phyloP scores from a whole-genome alignment of 2,113 vertebrate species.

The Nycticorax nycticorax region DNA sequence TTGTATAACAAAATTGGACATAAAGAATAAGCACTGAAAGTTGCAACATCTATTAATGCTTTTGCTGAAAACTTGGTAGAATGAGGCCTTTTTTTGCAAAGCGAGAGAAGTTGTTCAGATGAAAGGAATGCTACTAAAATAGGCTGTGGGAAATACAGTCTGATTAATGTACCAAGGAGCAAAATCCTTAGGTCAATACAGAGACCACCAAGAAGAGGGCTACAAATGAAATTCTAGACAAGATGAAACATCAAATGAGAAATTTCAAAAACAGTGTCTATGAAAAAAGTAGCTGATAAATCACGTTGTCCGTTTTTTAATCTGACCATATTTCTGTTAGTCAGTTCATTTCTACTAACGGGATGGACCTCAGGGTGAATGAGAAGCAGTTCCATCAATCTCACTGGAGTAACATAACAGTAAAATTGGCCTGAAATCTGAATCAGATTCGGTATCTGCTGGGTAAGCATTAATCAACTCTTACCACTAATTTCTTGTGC shows the following conservation, averaged over 20 bases:
- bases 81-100: background rate
- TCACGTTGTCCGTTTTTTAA: background rate
- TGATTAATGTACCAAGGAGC: background rate
- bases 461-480: background rate
- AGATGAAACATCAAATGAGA: background rate
- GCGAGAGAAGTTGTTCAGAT: background rate
- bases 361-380: background rate
- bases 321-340: slow-evolving; percentile 1
- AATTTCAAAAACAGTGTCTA: background rate
- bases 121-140: background rate
- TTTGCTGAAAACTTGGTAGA: background rate
- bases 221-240: background rate
- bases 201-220: background rate
- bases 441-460: background rate
- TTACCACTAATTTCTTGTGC: background rate
- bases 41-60: background rate
- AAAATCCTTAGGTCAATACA: background rate
- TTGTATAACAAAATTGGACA: background rate
- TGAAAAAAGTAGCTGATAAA: background rate
- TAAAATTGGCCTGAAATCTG: background rate
- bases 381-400: slow-evolving; percentile 3
- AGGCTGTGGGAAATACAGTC: background rate
- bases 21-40: background rate
- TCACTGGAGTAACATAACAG: background rate
- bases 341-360: background rate